Base-by-base conservation (phyloP, 1,140 invertebrate genomes). In the Cephus cinctus region DNA sequence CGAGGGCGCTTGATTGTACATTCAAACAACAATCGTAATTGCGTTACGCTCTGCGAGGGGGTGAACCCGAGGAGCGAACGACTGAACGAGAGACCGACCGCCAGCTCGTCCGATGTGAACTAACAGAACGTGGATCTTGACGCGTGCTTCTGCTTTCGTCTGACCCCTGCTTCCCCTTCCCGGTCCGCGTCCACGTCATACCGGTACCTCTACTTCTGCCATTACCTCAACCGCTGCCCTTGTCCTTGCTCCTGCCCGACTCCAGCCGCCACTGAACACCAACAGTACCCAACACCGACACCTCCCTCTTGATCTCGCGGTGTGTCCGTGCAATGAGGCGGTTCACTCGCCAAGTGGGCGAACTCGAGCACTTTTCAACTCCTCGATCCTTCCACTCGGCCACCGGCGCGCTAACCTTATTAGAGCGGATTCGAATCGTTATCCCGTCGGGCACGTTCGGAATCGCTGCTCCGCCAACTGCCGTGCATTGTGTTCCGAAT, bases 1-100 rank as follows among this genome's bases (percentile, higher is more conserved):
- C 65, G 69, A 75, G 75, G 72, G 75, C 69, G 70, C 75, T 77
- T 77, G 75, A 77, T 77, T 77, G 75, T 77, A 76, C 75, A 77
- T 76, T 76, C 73, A 76, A 76, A 76, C 72, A 77, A 77, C 75
- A 76, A 77, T 77, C 70, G 72, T 77, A 76, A 77, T 77, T 77
- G 71, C 71, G 70, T 77, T 77, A 76, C 67, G 65, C 63, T 57
- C 57, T 59, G 54, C 51, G 50, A 23, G 32, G 34, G 47, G 34
- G 42, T 18, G 25, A 18, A 15, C 15, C 23, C 11, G 35, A 9
- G 21, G n/a, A 25, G 8, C 2, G 16, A 20, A 25, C 21, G 36
- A n/a, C 25, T n/a, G 25, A 40, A 22, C 27, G 36, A 12, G 22
- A n/a, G 4, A 14, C 9, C 2, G 20, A 15, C n/a, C 30, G 40